Percentiles rank a stretch among this genome's conserved stretches.
Evolutionary conservation across 2,797 vertebrate species (phyloP).

Genomic region (Astyanax mexicanus): DNA sequence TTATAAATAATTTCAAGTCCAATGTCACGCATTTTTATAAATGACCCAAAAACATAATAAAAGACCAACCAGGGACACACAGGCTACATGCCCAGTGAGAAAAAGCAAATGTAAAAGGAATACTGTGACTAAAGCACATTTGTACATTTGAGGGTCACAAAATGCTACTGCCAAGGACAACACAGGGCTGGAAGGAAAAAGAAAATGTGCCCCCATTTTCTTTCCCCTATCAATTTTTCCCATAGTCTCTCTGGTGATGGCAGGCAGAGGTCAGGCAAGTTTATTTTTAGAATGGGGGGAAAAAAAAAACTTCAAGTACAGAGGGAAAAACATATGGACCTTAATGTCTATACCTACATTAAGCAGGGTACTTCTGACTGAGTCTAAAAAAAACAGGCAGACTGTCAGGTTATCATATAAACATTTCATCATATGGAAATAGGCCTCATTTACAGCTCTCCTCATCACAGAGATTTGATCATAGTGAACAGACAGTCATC

Average conservation of each 20-base stretch:
- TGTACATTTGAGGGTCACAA: constrained; percentile 36
- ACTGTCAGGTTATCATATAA: background rate
- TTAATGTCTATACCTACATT: constrained; percentile 17
- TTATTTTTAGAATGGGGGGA: constrained; percentile 50
- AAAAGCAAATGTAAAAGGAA: constrained; percentile 16
- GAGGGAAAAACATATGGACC: background rate
- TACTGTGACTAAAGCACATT: constrained; percentile 31
- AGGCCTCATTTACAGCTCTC: background rate
- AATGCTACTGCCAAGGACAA: constrained; percentile 56
- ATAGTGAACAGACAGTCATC: background rate
- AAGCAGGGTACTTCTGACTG: background rate
- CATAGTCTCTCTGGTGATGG: constrained; percentile 44
- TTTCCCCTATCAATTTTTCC: constrained; percentile 48
- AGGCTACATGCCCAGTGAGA: background rate
- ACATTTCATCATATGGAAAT: background rate
- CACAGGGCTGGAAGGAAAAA: constrained; percentile 31
- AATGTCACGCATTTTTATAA: background rate
- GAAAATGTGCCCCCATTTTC: constrained; percentile 49
- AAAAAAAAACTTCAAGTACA: constrained; percentile 36
- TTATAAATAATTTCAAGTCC: background rate
- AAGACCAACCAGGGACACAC: background rate
- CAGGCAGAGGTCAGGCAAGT: constrained; percentile 52
- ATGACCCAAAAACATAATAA: too few species aligned
- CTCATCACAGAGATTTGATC: background rate
- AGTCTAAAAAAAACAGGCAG: too few species aligned